Percentiles rank a stretch among this genome's conserved stretches.
phyloP scores from a whole-genome alignment of 2,113 vertebrate genomes.

The Colossoma macropomum region DNA sequence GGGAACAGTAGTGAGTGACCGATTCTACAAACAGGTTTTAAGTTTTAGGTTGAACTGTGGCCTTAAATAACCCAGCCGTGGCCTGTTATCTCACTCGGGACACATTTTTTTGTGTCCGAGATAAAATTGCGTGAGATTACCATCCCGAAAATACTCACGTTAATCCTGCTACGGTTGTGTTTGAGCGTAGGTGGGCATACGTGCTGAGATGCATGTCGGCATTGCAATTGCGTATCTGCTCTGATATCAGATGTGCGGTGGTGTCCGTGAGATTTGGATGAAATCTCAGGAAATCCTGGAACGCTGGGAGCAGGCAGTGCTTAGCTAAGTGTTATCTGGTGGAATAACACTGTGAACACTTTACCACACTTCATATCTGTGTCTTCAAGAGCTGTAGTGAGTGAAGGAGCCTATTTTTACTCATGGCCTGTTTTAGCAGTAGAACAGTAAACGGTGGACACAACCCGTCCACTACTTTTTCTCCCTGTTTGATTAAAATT shows the following conservation, averaged over 20 bases:
- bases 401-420: background rate
- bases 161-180: background rate
- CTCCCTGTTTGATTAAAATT: too few relatives aligned
- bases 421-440: too few relatives aligned
- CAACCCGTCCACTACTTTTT: too few relatives aligned
- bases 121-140: constrained; percentile 12
- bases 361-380: background rate
- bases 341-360: background rate
- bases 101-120: background rate
- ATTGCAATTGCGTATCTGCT: background rate
- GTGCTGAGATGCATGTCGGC: background rate
- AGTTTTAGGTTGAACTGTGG: background rate
- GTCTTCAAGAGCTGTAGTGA: background rate
- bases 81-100: background rate
- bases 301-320: background rate
- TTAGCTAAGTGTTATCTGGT: background rate
- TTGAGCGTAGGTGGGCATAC: background rate
- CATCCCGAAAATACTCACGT: background rate
- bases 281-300: background rate
- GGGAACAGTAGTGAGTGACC: background rate
- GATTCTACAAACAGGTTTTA: background rate
- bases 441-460: too few relatives aligned
- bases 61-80: background rate
- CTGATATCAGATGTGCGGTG: background rate
- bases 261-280: background rate